phyloP scores from a whole-genome alignment of 2,797 vertebrate genomes.

The Ciconia nigra region DNA sequence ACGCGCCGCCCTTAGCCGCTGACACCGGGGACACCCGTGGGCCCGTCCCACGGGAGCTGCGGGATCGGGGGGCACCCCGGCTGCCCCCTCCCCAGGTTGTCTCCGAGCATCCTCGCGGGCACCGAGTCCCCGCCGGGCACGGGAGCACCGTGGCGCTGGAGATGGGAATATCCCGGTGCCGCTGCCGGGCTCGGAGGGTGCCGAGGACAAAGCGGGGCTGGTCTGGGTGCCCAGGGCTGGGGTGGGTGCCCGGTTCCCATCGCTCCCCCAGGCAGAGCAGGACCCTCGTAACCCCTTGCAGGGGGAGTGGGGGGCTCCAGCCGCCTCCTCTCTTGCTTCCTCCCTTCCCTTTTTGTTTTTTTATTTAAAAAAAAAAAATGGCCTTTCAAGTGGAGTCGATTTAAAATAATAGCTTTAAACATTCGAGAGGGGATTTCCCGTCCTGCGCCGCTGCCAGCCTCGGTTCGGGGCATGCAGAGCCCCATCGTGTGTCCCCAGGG shows the following conservation, averaged over 20 bases:
- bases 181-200: background rate
- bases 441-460: background rate
- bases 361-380: background rate
- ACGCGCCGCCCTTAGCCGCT: accelerated
- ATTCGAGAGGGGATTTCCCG: background rate
- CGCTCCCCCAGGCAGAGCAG: background rate
- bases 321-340: background rate
- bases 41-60: background rate
- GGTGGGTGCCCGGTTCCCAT: background rate
- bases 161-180: background rate
- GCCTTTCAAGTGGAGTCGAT: background rate
- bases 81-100: background rate
- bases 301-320: background rate
- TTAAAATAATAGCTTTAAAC: background rate
- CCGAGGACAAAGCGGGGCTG: background rate
- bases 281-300: too few species aligned
- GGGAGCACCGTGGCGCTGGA: accelerated
- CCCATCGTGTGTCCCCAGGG: background rate
- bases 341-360: too few species aligned
- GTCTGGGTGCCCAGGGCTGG: background rate
- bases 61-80: background rate
- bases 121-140: background rate
- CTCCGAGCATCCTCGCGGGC: background rate
- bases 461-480: too few species aligned
- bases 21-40: background rate